Evolutionary conservation across 2,113 vertebrate genomes (phyloP).

Genomic region (Holacanthus passer): DNA sequence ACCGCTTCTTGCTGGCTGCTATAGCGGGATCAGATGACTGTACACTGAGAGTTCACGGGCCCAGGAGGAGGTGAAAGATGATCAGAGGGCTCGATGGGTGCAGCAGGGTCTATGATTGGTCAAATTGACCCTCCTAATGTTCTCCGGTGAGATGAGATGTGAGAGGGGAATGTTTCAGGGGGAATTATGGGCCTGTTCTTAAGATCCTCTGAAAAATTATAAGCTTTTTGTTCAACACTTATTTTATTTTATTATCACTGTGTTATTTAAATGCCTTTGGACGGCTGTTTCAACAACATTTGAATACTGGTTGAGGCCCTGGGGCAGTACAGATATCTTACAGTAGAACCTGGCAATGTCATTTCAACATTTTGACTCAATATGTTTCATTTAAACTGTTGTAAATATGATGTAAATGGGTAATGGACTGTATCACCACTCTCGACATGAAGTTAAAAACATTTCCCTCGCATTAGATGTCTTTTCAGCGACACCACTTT

Average conservation of each 20-base stretch:
- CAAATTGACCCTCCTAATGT: slow-evolving; percentile 69
- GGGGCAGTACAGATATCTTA: neutral
- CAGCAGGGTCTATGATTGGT: slow-evolving; percentile 68
- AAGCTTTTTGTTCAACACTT: slow-evolving; percentile 8
- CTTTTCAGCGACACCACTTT: neutral
- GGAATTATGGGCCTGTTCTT: slow-evolving; percentile 46
- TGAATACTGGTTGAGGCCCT: slow-evolving; percentile 8
- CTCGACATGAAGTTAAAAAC: neutral
- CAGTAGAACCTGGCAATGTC: slow-evolving; percentile 1
- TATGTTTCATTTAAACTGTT: neutral
- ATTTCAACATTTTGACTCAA: neutral
- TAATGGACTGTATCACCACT: neutral
- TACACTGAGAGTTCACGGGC: slow-evolving; percentile 69
- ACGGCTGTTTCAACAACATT: slow-evolving; percentile 46
- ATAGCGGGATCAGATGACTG: slow-evolving; percentile 74
- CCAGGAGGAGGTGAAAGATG: slow-evolving; percentile 74
- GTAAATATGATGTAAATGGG: neutral
- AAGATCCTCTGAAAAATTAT: slow-evolving; percentile 42
- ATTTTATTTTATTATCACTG: neutral
- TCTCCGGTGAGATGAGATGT: slow-evolving; percentile 64
- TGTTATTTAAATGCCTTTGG: slow-evolving; percentile 17
- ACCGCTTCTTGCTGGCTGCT: slow-evolving; percentile 58
- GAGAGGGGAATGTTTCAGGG: slow-evolving; percentile 52
- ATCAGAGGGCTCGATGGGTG: slow-evolving; percentile 68
- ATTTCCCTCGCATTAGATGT: neutral